Base-by-base conservation (phyloP, 2,888 invertebrate species). In the Caenorhabditis afra region DNA sequence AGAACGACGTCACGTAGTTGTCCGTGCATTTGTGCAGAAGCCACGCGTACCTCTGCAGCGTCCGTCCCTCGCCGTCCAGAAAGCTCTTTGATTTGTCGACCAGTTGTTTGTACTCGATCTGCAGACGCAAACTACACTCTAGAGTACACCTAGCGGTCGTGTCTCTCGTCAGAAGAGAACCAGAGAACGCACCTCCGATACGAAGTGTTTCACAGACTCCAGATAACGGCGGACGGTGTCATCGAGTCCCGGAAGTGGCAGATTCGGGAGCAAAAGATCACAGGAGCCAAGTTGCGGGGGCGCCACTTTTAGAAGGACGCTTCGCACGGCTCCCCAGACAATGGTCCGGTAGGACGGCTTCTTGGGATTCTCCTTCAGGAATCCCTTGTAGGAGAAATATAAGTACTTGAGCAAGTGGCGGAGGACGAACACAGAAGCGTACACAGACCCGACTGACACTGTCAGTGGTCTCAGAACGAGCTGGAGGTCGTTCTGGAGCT, bases 351-450 rank as follows among this genome's bases (percentile, higher is more conserved):
- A 20, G 1, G 87, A 88, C 12, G 85, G 84, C 47, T 87, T 87
- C 73, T 87, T 88, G 14, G 85, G 83, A 23, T 84, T 79, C 55
- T 88, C 88, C 45, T 79, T 86, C 23, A 88, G 65, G 58, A 78
- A 88, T 61, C 83, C 84, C 64, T 89, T 89, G 81, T 88, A 88
- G 18, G 83, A 74, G 70, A 88, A 89, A 74, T 85, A 82, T 65
- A 85, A 84, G 58, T 83, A 70, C 23, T 81, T 81, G 22, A 88
- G 75, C 47, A 85, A 64, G 22, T 74, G 58, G 14, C 87, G 83
- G n/a, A 77, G 49, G 4, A 65, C 0, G 23, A 77, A 70, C 7
- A 65, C 41, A 0, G 62, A 23, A 18, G 64, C 44, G 55, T 70
- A 77, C 14, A 64, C 23, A 4, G 65, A 52, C 37, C 64, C 44